Conservation (phyloP, 2,888 invertebrate species). For the Cosmorhoe ocellata region DNA sequence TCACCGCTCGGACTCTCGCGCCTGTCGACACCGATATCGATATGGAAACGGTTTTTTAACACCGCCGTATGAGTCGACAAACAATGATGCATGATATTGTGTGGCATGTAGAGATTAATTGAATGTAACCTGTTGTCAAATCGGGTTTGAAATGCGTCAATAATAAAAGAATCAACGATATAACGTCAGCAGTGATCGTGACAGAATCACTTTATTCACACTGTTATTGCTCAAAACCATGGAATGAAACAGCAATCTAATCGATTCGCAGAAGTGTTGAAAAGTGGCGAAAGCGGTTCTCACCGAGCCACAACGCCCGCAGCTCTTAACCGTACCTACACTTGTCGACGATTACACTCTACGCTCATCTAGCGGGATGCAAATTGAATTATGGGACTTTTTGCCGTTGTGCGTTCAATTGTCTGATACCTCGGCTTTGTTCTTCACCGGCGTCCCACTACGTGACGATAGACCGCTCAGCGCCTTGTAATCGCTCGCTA, state of each 20-base stretch:
- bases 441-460: conserved; percentile 66
- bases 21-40: conserved; percentile 60
- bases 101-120: conserved; percentile 21
- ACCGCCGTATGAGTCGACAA: conserved; percentile 24
- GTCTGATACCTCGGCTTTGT: conserved; percentile 74
- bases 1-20: conserved; percentile 61
- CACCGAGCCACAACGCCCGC: conserved; percentile 62
- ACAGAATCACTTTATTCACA: conserved; percentile 35
- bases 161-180: no score
- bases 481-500: conserved; percentile 67
- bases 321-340: conserved; percentile 66
- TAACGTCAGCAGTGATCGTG: no score
- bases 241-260: conserved; percentile 66
- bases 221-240: conserved; percentile 53
- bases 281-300: conserved; percentile 78
- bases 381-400: conserved; percentile 82
- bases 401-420: conserved; percentile 67
- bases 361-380: conserved; percentile 78
- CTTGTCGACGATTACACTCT: conserved; percentile 70
- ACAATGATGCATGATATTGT: conserved; percentile 22
- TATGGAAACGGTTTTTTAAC: conserved; percentile 37
- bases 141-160: no score
- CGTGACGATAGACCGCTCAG: conserved; percentile 76
- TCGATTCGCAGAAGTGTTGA: conserved; percentile 80
- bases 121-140: conserved; percentile 7